Conservation (phyloP, 2,888 invertebrate genomes). For the Arge pagana region DNA sequence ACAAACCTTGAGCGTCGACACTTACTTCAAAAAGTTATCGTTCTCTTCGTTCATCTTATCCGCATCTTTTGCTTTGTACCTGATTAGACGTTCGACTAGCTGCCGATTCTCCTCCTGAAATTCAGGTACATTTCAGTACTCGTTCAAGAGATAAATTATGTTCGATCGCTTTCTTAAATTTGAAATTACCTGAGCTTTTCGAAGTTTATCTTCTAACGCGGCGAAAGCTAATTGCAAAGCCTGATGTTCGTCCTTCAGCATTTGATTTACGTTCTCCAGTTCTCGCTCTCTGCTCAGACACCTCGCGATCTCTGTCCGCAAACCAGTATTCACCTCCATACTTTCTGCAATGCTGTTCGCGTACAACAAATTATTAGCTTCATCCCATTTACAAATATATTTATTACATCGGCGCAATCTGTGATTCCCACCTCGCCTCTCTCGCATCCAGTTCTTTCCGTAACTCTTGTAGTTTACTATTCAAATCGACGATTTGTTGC, state of each 20-base stretch:
- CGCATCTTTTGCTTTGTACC: slow-evolving; percentile 92
- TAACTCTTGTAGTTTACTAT: slow-evolving; percentile 81
- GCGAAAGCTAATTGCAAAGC: slow-evolving; percentile 90
- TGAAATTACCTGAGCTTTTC: slow-evolving; percentile 72
- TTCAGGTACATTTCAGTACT: slow-evolving; percentile 27
- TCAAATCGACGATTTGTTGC: slow-evolving; percentile 90
- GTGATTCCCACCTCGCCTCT: slow-evolving; percentile 69
- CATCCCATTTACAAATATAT: background rate
- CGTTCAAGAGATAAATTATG: background rate
- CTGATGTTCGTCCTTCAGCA: slow-evolving; percentile 91
- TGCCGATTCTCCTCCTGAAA: slow-evolving; percentile 86
- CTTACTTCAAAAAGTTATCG: slow-evolving; percentile 89
- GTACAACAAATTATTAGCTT: background rate
- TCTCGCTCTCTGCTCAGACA: slow-evolving; percentile 74
- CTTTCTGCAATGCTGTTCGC: slow-evolving; percentile 70
- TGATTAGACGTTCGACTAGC: slow-evolving; percentile 84
- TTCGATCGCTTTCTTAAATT: background rate
- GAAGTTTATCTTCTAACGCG: slow-evolving; percentile 85
- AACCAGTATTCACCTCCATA: slow-evolving; percentile 67
- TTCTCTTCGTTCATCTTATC: slow-evolving; percentile 97
- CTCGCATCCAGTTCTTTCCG: slow-evolving; percentile 76
- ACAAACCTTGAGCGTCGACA: slow-evolving; percentile 31
- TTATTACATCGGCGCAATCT: background rate
- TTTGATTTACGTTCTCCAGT: slow-evolving; percentile 82
- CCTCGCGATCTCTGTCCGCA: slow-evolving; percentile 76